phyloP scores from a whole-genome alignment of 2,113 vertebrate genomes.

The Otocyon megalotis region DNA sequence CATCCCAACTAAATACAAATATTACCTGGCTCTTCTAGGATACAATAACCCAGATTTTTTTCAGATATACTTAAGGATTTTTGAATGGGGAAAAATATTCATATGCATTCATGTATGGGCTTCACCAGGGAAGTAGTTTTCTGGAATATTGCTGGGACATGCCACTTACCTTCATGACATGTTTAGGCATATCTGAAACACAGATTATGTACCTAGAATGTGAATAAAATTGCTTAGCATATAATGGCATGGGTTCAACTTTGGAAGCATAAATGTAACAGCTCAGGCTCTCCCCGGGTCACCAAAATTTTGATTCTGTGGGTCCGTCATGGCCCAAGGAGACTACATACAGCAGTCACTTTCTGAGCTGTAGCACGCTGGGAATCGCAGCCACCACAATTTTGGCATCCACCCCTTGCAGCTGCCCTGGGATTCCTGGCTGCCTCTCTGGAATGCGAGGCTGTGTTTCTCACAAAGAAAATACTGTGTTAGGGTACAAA shows the following conservation, averaged over 20 bases:
- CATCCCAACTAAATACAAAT: not conserved
- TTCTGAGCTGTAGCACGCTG: fast-evolving
- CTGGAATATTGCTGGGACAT: not conserved
- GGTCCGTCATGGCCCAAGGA: not conserved
- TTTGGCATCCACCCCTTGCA: too few relatives aligned
- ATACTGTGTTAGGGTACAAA: not conserved
- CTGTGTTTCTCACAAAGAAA: not conserved
- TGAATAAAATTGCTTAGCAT: not conserved
- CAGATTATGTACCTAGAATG: not conserved
- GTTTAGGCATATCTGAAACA: not conserved
- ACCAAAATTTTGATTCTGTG: not conserved
- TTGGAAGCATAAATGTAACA: not conserved
- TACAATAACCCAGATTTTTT: not conserved
- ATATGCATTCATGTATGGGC: not conserved
- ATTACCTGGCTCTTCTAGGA: not conserved
- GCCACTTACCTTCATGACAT: not conserved
- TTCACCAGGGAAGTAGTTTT: not conserved
- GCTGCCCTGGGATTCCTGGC: not conserved
- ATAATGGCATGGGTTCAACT: not conserved
- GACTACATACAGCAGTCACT: not conserved
- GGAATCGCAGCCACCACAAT: fast-evolving
- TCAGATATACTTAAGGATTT: not conserved
- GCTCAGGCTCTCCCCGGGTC: not conserved
- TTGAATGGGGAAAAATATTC: not conserved
- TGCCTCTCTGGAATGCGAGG: not conserved